Evolutionary conservation across 2,797 vertebrate genomes (phyloP).

Genomic region (Sebastes trivittatus): DNA sequence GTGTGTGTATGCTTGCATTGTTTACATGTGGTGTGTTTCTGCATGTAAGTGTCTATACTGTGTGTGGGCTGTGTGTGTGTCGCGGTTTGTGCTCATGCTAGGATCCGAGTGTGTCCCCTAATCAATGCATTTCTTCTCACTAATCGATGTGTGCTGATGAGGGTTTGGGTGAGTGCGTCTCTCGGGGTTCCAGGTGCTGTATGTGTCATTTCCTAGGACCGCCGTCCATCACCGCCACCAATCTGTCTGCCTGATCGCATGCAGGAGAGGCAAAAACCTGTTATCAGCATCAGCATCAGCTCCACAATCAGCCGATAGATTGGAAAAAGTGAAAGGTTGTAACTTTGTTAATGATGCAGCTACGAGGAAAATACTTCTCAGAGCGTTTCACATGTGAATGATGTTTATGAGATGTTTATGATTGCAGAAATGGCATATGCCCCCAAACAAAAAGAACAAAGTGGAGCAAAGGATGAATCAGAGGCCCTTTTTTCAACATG

Average conservation of each 20-base stretch:
- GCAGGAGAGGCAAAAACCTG: background rate
- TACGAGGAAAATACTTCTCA: background rate
- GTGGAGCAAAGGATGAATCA: background rate
- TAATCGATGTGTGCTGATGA: slow-evolving; percentile 49
- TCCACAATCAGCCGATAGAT: background rate
- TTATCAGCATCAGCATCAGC: background rate
- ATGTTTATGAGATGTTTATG: background rate
- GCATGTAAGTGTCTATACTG: background rate
- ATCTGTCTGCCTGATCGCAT: background rate
- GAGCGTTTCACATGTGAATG: background rate
- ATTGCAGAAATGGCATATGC: background rate
- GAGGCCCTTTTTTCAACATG: background rate
- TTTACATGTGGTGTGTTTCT: background rate
- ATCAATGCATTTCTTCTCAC: slow-evolving; percentile 23
- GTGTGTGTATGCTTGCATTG: background rate
- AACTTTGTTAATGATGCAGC: background rate
- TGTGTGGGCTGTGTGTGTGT: background rate
- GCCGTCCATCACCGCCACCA: background rate
- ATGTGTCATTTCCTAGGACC: background rate
- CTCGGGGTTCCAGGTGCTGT: slow-evolving; percentile 1
- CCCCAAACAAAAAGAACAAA: background rate
- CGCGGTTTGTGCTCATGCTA: background rate
- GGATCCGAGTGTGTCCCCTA: background rate
- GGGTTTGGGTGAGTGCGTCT: slow-evolving; percentile 22
- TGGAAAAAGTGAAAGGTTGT: background rate